These are phyloP conservation scores for Acanthosepion pharaonis DNA, from an alignment of 2,888 invertebrate genomes.

Conservation along the genomic window DNA sequence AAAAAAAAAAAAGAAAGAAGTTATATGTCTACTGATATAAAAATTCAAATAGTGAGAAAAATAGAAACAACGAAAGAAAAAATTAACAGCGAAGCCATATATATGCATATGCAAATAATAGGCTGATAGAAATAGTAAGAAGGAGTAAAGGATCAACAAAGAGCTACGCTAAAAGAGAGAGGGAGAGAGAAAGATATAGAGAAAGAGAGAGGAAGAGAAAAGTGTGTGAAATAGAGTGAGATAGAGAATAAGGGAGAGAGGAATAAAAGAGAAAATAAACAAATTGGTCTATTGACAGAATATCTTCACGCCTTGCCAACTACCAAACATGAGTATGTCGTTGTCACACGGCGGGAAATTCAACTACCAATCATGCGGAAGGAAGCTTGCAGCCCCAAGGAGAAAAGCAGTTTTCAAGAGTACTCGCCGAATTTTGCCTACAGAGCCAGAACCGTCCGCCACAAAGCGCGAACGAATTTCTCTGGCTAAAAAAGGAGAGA, in stretches of 20 bases:
- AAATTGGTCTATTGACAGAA: background rate
- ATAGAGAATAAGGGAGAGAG: too few relatives aligned
- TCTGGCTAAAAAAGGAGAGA: background rate
- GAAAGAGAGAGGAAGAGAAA: too few relatives aligned
- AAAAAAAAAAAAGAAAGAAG: too few relatives aligned
- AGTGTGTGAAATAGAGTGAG: too few relatives aligned
- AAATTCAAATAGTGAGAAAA: too few relatives aligned
- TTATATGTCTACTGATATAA: too few relatives aligned
- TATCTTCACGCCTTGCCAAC: background rate
- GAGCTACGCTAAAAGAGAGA: too few relatives aligned
- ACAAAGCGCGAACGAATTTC: background rate
- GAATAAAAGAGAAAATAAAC: background rate
- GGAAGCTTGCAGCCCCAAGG: background rate
- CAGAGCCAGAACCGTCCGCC: background rate
- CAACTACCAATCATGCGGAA: background rate
- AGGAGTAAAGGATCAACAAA: background rate
- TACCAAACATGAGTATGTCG: background rate
- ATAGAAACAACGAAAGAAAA: too few relatives aligned
- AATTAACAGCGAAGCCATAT: background rate
- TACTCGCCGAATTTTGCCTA: background rate
- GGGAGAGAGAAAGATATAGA: too few relatives aligned
- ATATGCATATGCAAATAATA: background rate
- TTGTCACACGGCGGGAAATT: background rate
- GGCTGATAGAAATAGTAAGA: background rate
- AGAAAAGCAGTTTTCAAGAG: background rate